These are phyloP conservation scores for Theristus sp. DNA, from an alignment of 2,888 invertebrate genomes.

Conservation along the genomic window DNA sequence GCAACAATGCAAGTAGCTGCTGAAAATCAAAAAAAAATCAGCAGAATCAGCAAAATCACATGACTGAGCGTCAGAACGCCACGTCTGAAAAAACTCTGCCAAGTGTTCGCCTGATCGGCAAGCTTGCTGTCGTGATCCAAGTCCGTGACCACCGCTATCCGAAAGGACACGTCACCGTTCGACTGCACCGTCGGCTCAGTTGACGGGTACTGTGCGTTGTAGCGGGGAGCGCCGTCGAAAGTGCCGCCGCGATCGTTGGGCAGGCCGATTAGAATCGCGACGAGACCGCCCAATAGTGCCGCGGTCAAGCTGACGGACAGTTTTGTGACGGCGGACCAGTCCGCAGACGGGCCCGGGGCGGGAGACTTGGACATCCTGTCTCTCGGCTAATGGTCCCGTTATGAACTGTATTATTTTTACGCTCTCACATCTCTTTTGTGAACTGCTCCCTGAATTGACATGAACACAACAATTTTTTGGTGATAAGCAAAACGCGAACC, in stretches of 20 bases:
- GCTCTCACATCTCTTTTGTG: too few species aligned
- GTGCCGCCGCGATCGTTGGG: background rate
- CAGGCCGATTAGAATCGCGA: background rate
- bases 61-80: slow-evolving; percentile 61
- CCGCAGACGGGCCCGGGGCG: too few species aligned
- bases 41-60: too few species aligned
- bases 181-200: slow-evolving; percentile 44
- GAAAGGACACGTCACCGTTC: slow-evolving; percentile 33
- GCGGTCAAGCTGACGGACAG: background rate
- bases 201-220: slow-evolving; percentile 54
- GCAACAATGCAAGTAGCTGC: too few species aligned
- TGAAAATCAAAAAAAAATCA: too few species aligned
- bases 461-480: too few species aligned
- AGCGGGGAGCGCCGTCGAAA: background rate
- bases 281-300: background rate
- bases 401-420: too few species aligned
- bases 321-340: background rate
- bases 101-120: slow-evolving; percentile 47
- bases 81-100: slow-evolving; percentile 62
- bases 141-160: slow-evolving; percentile 78
- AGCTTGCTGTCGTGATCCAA: slow-evolving; percentile 62
- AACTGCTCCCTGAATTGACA: too few species aligned
- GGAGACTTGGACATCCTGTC: too few species aligned
- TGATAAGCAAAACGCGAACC: too few species aligned
- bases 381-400: too few species aligned